Base-by-base conservation (phyloP, 2,797 vertebrate genomes). In the Brachyrhaphis roseni region DNA sequence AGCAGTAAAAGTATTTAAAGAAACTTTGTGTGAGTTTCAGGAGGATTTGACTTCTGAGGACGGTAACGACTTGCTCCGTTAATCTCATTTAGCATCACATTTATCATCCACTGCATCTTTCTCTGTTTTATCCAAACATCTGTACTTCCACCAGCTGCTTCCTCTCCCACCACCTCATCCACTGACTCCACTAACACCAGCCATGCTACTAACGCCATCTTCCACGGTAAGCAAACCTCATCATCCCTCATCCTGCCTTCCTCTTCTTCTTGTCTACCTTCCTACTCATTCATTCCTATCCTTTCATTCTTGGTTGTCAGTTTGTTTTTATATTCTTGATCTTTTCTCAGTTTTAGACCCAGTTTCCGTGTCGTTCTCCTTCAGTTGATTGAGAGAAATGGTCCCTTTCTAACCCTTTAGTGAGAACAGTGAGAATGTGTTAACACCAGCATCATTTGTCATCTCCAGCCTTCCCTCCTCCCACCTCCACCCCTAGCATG, bases 161-260 rank as follows among this genome's bases (percentile, higher is more conserved):
- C 75, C 39, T 66, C 77, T 28, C 57, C 72, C 39, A 16, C 72
- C 78, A 71, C 45, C 59, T 80, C 82, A n/a, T 88, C 90, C 91
- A 86, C 90, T 86, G 86, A 78, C 84, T 90, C 57, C 57, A 59
- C 12, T 94, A 94, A 94, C 93, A 86, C 85, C 90, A 89, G 72
- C 91, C 82, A 86, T 79, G 80, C 88, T 91, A 92, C 90, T 94
- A 94, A 92, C 76, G 83, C 83, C 89, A 81, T 0, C 89, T 57
- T 46, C 84, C 15, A 93, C 87, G 92, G 92, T 93, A 93, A 93
- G 92, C 70, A 31, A 41, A 57, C 74, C 82, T 78, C 83, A 59
- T 16, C 74, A 46, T 15, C 49, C 72, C 49, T 53, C 36, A 34
- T 34, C 11, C 74, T 31, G 53, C 53, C 41, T 28, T 39, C 57